Evolutionary conservation across 1,140 invertebrate species (phyloP).

Genomic region (Monomorium pharaonis): DNA sequence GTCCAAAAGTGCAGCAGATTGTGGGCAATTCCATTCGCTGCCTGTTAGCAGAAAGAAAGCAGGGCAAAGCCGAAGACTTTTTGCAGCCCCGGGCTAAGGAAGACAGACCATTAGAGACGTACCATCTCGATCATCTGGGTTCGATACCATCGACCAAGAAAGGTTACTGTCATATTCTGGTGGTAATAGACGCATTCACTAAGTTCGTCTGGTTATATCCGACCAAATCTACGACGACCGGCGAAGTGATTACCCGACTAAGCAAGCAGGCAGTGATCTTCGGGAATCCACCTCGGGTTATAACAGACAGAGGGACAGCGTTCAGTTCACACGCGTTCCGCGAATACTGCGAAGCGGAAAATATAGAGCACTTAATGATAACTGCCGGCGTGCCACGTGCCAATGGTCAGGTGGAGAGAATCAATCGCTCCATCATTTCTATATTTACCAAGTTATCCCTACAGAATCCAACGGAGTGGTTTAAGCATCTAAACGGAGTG

Average conservation of each 20-base stretch:
- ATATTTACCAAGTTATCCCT: neutral
- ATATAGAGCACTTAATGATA: neutral
- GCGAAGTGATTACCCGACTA: neutral
- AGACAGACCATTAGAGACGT: neutral
- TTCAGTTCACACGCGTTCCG: neutral
- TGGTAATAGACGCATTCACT: neutral
- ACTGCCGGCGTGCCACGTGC: neutral
- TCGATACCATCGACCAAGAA: neutral
- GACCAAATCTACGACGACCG: neutral
- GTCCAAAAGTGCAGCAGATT: neutral
- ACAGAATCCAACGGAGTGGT: neutral
- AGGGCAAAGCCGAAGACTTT: neutral
- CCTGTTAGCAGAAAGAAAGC: neutral
- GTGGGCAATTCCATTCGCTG: neutral
- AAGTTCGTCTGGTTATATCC: neutral
- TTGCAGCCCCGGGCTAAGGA: neutral
- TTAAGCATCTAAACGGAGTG: neutral
- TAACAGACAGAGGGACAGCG: neutral
- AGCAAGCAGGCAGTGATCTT: neutral
- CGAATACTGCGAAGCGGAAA: neutral
- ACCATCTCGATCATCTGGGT: neutral
- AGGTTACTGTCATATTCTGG: neutral
- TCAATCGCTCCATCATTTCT: neutral
- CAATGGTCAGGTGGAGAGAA: neutral
- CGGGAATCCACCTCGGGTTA: neutral